These are phyloP conservation scores for Mythimna pallens DNA, from an alignment of 2,888 invertebrate species.

Conservation along the genomic window DNA sequence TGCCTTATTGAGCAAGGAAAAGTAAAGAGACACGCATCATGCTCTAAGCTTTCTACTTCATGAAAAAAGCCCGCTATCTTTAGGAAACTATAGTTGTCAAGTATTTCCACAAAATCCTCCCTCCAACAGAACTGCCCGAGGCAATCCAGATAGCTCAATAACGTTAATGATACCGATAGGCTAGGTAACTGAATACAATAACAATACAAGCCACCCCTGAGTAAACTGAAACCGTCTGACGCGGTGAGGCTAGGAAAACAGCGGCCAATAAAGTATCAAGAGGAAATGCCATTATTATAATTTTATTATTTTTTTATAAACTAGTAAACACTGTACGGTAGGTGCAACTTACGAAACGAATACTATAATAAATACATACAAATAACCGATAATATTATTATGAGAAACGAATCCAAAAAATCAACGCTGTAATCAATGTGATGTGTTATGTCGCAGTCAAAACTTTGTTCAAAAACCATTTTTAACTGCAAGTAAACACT, in stretches of 20 bases:
- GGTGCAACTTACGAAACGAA: too few species aligned
- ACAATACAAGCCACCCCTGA: conserved; percentile 61
- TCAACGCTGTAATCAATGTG: too few species aligned
- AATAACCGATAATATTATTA: too few species aligned
- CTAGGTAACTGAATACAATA: conserved; percentile 62
- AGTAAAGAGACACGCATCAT: neutral
- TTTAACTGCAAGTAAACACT: too few species aligned
- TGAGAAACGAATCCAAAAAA: too few species aligned
- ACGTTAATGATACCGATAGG: conserved; percentile 63
- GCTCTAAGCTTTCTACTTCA: neutral
- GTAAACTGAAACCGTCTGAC: conserved; percentile 65
- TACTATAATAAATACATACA: too few species aligned
- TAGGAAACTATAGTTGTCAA: neutral
- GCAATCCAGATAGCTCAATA: conserved; percentile 55
- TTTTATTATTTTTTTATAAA: too few species aligned
- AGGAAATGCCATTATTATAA: too few species aligned
- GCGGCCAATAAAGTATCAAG: conserved; percentile 20
- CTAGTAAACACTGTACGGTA: too few species aligned
- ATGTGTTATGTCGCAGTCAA: too few species aligned
- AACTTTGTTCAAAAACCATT: too few species aligned
- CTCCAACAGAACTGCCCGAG: conserved; percentile 13
- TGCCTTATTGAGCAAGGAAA: too few species aligned
- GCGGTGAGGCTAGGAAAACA: conserved; percentile 29
- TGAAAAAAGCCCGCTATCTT: neutral
- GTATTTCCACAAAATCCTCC: conserved; percentile 12